These are phyloP conservation scores for Phania funesta DNA, from an alignment of 2,888 invertebrate genomes.

Conservation along the genomic window DNA sequence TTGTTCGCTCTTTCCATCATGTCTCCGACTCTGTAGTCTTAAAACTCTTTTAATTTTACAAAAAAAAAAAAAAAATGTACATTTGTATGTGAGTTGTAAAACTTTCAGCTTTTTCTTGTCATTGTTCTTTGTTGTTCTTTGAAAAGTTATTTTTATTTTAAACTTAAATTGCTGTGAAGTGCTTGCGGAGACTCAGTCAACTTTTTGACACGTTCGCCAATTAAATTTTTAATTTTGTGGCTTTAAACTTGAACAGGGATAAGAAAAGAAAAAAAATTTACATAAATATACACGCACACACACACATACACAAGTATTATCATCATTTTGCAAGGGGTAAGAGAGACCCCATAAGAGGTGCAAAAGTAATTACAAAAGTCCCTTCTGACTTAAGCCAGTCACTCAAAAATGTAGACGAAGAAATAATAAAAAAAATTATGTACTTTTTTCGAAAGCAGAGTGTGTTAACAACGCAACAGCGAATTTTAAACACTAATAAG, in stretches of 20 bases:
- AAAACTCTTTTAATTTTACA: too few species aligned
- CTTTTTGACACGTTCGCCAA: slow-evolving; percentile 63
- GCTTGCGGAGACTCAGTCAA: slow-evolving; percentile 20
- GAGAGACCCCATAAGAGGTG: neutral
- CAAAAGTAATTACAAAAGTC: slow-evolving; percentile 12
- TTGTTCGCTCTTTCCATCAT: too few species aligned
- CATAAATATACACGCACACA: neutral
- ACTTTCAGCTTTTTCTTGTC: neutral
- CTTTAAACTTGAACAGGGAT: slow-evolving; percentile 21
- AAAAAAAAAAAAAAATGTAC: too few species aligned
- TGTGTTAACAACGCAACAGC: neutral
- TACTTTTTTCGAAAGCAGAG: neutral
- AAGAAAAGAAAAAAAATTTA: neutral
- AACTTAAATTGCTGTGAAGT: slow-evolving; percentile 31
- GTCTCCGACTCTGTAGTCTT: too few species aligned
- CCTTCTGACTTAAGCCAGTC: slow-evolving; percentile 1
- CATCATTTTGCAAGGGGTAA: slow-evolving; percentile 4
- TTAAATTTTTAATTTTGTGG: slow-evolving; percentile 59
- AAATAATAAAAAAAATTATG: neutral
- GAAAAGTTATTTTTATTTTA: neutral
- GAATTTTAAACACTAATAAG: neutral
- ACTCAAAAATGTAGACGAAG: neutral
- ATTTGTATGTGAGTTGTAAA: neutral
- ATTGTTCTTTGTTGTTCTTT: slow-evolving; percentile 11
- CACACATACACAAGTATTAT: neutral